A percentile compares a stretch with the other conserved stretches of the same genome.
Conservation (phyloP, 35 echinoderm and acorn worm species). For the Acanthaster planci region DNA sequence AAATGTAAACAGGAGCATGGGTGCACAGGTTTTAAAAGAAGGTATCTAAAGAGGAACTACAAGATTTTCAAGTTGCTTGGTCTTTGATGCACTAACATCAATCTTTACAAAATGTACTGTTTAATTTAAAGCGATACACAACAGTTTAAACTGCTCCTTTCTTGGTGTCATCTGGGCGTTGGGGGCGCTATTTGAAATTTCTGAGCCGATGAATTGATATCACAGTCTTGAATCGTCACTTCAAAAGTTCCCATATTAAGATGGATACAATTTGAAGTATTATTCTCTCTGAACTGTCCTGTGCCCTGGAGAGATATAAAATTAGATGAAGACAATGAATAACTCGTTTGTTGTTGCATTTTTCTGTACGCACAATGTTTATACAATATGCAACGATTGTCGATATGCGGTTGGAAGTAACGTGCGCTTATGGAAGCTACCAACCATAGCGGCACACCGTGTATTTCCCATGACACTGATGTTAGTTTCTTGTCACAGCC, state of each 20-base stretch:
- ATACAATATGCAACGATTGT: too few species aligned
- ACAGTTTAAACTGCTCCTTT: not conserved
- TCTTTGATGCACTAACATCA: not conserved
- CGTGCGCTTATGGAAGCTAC: too few species aligned
- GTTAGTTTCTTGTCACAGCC: too few species aligned
- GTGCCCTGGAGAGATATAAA: not conserved
- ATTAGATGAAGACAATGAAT: not conserved
- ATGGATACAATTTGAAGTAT: not conserved
- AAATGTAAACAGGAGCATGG: too few species aligned
- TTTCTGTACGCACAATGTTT: too few species aligned
- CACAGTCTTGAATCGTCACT: not conserved
- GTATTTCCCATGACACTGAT: too few species aligned
- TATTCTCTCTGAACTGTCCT: not conserved
- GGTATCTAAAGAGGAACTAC: too few species aligned
- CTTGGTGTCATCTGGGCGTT: slow-evolving; percentile 26
- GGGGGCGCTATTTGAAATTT: slow-evolving; percentile 24
- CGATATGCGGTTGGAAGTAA: too few species aligned
- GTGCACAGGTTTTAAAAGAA: too few species aligned
- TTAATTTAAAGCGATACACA: not conserved
- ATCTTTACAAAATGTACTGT: not conserved
- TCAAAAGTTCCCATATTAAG: slow-evolving; percentile 7
- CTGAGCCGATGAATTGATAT: slow-evolving; percentile 1
- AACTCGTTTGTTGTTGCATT: too few species aligned
- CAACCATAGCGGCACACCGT: too few species aligned
- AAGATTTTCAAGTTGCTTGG: not conserved